These are phyloP conservation scores for Caenorhabditis sp. DNA, from an alignment of 2,888 invertebrate species.

Conservation along the genomic window DNA sequence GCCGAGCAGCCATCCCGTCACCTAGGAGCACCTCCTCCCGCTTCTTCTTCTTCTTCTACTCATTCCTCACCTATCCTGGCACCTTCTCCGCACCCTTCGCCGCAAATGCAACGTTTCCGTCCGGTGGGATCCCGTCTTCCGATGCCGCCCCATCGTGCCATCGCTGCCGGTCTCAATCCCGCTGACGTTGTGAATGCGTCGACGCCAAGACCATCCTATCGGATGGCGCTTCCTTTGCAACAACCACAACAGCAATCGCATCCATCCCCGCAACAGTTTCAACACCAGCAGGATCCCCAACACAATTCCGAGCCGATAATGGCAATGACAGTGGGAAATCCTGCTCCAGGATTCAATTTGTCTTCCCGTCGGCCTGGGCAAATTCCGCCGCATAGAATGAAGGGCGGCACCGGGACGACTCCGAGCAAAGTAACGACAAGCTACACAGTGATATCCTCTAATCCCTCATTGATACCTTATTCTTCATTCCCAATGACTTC, in stretches of 20 bases:
- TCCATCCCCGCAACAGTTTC: no score
- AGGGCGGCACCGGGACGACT: no score
- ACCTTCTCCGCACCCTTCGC: background rate
- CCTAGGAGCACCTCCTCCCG: background rate
- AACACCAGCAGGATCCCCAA: no score
- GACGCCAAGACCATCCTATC: background rate
- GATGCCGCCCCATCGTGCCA: conserved; percentile 43
- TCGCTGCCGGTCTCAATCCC: conserved; percentile 34
- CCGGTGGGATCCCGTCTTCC: conserved; percentile 14
- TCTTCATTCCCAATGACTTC: no score
- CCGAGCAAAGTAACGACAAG: background rate
- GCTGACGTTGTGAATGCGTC: conserved; percentile 20
- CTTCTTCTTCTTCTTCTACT: no score
- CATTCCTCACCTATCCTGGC: background rate
- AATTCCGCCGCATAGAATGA: no score
- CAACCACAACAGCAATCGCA: background rate
- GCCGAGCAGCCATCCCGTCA: background rate
- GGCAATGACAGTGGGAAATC: no score
- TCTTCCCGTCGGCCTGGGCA: no score
- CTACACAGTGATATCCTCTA: no score
- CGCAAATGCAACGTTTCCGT: conserved; percentile 7
- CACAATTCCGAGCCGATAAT: no score
- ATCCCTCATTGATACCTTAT: no score
- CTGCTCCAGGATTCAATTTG: no score
- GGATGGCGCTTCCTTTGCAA: background rate